phyloP scores from a whole-genome alignment of 92 coral and sea anemone genomes.

The Actinostola sp. region DNA sequence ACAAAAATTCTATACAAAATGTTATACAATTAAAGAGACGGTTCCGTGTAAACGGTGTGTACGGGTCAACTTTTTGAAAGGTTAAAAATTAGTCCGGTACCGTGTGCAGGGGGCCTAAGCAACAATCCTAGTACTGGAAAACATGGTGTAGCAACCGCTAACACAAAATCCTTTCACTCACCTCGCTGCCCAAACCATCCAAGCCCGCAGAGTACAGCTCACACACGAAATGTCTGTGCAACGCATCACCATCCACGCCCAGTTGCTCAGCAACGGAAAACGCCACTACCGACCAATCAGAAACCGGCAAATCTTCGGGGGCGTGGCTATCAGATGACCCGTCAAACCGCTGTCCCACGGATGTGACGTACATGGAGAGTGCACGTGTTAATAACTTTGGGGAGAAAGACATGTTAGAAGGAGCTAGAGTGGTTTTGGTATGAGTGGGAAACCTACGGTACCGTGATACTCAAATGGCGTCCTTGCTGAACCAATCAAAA shows the following conservation, averaged over 20 bases:
- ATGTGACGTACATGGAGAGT: conserved; percentile 56
- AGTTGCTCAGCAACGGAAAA: conserved; percentile 83
- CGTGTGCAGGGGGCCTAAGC: too few species aligned
- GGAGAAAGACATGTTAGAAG: background rate
- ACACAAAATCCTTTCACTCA: conserved; percentile 4
- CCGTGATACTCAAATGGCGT: too few species aligned
- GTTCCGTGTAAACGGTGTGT: too few species aligned
- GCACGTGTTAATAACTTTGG: conserved; percentile 71
- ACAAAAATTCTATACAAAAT: too few species aligned
- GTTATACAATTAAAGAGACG: too few species aligned
- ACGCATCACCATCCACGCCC: conserved; percentile 74
- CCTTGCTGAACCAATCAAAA: too few species aligned
- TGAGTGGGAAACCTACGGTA: too few species aligned
- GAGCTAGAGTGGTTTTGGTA: background rate
- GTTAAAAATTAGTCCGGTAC: too few species aligned
- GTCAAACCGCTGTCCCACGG: conserved; percentile 37
- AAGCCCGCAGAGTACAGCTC: conserved; percentile 86
- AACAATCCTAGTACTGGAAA: too few species aligned
- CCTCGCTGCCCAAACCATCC: conserved; percentile 81
- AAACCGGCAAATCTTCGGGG: conserved; percentile 17
- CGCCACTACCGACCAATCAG: conserved; percentile 77
- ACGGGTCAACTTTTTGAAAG: too few species aligned
- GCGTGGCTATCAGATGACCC: conserved; percentile 14
- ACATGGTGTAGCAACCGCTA: too few species aligned
- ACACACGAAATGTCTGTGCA: conserved; percentile 72